A percentile compares a stretch with the other conserved stretches of the same genome.
Evolutionary conservation across 1,140 invertebrate genomes (phyloP).

Genomic region (Colletes latitarsis): DNA sequence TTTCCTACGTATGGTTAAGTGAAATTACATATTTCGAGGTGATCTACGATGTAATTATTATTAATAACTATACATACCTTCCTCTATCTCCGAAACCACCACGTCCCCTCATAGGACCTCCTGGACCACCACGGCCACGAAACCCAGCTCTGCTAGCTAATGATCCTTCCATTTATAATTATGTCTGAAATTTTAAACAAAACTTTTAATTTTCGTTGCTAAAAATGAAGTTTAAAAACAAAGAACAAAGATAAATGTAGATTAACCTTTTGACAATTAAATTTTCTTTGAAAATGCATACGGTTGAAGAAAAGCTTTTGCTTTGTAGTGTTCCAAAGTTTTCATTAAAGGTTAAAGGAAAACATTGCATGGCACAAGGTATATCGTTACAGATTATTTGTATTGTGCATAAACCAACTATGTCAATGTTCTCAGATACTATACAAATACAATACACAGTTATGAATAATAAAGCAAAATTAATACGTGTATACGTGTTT

Average conservation of each 20-base stretch:
- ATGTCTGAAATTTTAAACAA: neutral
- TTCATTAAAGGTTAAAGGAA: too few relatives aligned
- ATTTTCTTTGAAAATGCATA: too few relatives aligned
- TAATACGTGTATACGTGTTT: neutral
- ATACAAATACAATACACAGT: neutral
- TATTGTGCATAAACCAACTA: too few relatives aligned
- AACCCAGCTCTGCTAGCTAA: constrained; percentile 74
- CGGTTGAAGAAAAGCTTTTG: too few relatives aligned
- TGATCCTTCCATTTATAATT: constrained; percentile 72
- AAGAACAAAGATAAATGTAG: too few relatives aligned
- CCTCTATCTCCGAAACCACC: constrained; percentile 76
- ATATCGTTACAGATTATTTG: too few relatives aligned
- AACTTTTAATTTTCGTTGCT: neutral
- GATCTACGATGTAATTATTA: neutral
- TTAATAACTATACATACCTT: constrained; percentile 69
- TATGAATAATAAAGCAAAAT: neutral
- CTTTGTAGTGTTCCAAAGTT: too few relatives aligned
- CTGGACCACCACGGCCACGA: constrained; percentile 73
- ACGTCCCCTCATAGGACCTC: constrained; percentile 75
- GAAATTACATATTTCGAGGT: neutral
- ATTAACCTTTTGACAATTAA: too few relatives aligned
- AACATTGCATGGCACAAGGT: too few relatives aligned
- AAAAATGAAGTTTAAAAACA: too few relatives aligned
- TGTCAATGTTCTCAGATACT: too few relatives aligned
- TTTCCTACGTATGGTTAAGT: too few relatives aligned